A percentile compares a stretch with the other conserved stretches of the same genome.
Conservation (phyloP, 64 coral and sea anemone genomes). For the Acropora tenuis region DNA sequence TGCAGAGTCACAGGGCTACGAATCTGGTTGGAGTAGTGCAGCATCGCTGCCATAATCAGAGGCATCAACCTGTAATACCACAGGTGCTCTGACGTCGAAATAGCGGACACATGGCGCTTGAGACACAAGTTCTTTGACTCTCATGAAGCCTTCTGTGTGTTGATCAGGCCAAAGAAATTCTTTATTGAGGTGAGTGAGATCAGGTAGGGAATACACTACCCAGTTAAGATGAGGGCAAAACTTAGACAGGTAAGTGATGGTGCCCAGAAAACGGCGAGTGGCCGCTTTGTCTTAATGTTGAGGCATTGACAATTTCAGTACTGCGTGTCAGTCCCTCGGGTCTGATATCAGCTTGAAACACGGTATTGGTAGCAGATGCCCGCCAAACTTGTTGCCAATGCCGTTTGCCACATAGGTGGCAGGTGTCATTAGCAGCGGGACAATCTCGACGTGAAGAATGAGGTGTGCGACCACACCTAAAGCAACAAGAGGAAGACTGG, state of each 20-base stretch:
- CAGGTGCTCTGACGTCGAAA: conserved; percentile 8
- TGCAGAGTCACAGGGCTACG: neutral
- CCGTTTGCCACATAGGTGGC: too few species aligned
- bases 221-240: conserved; percentile 59
- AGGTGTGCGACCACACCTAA: too few species aligned
- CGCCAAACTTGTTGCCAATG: too few species aligned
- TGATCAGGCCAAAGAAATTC: conserved; percentile 63
- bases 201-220: conserved; percentile 44
- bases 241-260: conserved; percentile 61
- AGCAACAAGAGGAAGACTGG: too few species aligned
- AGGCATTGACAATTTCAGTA: conserved; percentile 23
- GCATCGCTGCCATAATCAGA: conserved; percentile 44
- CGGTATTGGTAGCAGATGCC: too few species aligned
- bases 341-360: too few species aligned
- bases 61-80: conserved; percentile 10
- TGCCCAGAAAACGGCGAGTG: conserved; percentile 47
- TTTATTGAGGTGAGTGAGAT: conserved; percentile 55
- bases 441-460: too few species aligned
- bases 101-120: conserved; percentile 34
- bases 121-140: conserved; percentile 53
- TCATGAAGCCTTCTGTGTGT: conserved; percentile 56
- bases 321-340: conserved; percentile 35
- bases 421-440: too few species aligned
- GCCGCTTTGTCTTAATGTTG: conserved; percentile 64
- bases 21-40: conserved; percentile 9